Percentiles rank a stretch among this genome's conserved stretches.
These are phyloP conservation scores for Gnathonemus echidnorhynchus DNA, from an alignment of 2,113 vertebrate species.

Conservation along the genomic window DNA sequence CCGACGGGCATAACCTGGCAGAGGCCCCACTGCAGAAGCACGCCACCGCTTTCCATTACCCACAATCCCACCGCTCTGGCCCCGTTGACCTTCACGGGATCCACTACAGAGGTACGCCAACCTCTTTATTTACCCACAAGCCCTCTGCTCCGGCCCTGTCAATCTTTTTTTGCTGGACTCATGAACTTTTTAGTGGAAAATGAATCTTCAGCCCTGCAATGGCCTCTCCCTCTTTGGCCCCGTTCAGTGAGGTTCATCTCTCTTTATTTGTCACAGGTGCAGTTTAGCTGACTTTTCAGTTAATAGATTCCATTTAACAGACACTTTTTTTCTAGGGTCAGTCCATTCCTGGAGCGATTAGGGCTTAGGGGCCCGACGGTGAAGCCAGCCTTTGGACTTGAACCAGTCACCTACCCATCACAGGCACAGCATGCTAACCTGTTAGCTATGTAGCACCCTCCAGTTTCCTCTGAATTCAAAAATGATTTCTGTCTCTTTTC, in stretches of 20 bases:
- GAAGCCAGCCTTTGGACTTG: not conserved
- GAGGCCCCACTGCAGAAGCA: not conserved
- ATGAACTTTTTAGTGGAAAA: not conserved
- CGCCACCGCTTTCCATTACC: not conserved
- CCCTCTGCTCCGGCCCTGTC: not conserved
- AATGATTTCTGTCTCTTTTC: not conserved
- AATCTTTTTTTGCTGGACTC: not conserved
- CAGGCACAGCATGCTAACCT: not conserved
- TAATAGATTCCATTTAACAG: not conserved
- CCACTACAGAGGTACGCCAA: not conserved
- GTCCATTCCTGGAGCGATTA: not conserved
- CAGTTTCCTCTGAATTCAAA: not conserved
- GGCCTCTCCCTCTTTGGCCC: not conserved
- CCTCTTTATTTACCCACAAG: not conserved
- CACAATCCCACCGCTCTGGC: not conserved
- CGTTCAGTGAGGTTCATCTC: not conserved
- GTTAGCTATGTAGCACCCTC: not conserved
- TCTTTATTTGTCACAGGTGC: not conserved
- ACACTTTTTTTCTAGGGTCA: not conserved
- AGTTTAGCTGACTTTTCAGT: not conserved
- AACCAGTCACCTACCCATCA: not conserved
- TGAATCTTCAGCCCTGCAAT: not conserved
- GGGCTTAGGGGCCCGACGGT: not conserved
- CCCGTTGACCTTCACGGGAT: not conserved
- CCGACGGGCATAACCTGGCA: not conserved